Conservation (phyloP, 2,797 vertebrate species). For the Philypnodon macrostomus region DNA sequence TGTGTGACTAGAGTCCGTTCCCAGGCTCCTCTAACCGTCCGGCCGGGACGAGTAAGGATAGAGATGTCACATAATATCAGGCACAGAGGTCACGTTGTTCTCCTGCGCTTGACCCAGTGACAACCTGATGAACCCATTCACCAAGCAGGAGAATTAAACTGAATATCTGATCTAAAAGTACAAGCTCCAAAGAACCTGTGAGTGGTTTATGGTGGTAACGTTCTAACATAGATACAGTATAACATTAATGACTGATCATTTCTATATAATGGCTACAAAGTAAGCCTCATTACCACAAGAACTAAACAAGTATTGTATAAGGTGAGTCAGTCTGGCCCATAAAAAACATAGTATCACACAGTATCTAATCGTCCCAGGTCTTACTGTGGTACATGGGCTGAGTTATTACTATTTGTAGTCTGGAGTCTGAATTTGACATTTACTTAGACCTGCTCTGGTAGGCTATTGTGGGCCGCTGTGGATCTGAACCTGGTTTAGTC, state of each 20-base stretch:
- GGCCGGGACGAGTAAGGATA: conserved; percentile 21
- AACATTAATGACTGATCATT: not conserved
- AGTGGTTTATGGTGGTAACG: not conserved
- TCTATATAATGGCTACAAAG: no score
- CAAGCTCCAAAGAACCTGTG: not conserved
- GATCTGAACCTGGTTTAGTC: no score
- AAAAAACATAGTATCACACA: no score
- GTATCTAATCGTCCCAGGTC: no score
- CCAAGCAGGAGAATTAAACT: not conserved
- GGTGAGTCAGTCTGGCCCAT: no score
- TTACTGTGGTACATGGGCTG: no score
- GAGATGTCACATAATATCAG: conserved; percentile 51
- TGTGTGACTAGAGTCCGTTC: conserved; percentile 58
- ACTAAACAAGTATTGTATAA: no score
- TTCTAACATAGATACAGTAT: not conserved
- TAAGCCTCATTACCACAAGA: no score
- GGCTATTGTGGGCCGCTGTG: no score
- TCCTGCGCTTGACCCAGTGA: not conserved
- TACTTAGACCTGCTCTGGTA: no score
- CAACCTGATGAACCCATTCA: not conserved
- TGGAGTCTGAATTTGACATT: no score
- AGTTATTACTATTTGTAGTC: no score
- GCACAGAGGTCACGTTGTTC: conserved; percentile 29
- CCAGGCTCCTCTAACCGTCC: conserved; percentile 50
- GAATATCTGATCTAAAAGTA: not conserved